Percentiles rank a stretch among this genome's conserved stretches.
Conservation (phyloP, 2,888 invertebrate species). For the Netelia virgata region DNA sequence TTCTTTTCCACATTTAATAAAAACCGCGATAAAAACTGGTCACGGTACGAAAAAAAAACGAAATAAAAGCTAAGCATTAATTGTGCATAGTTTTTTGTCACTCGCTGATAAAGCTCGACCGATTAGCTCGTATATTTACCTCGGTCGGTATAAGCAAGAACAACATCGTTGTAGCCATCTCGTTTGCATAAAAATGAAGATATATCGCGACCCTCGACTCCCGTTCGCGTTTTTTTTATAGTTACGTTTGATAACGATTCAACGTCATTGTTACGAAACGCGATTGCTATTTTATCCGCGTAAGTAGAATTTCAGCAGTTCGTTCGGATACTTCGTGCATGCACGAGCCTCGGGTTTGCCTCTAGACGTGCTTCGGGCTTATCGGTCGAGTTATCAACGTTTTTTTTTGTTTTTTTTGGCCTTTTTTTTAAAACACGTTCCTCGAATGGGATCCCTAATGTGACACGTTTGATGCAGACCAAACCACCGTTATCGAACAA, state of each 20-base stretch:
- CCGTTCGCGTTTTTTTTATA: constrained; percentile 8
- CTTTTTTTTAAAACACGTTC: neutral
- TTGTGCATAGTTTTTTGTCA: too few relatives aligned
- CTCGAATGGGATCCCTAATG: neutral
- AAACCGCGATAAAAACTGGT: too few relatives aligned
- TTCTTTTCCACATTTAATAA: too few relatives aligned
- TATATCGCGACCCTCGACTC: too few relatives aligned
- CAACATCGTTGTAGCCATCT: too few relatives aligned
- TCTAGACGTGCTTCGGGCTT: neutral
- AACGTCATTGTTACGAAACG: constrained; percentile 2
- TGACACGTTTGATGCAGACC: constrained; percentile 75
- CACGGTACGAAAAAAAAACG: too few relatives aligned
- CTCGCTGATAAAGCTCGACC: too few relatives aligned
- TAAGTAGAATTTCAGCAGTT: neutral
- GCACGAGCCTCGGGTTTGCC: constrained; percentile 1
- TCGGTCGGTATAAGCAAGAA: too few relatives aligned
- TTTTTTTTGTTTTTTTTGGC: too few relatives aligned
- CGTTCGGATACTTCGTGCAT: neutral
- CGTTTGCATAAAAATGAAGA: too few relatives aligned
- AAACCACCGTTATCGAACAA: constrained; percentile 86
- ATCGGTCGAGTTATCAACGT: neutral
- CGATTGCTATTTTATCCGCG: constrained; percentile 3
- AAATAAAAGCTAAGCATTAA: too few relatives aligned
- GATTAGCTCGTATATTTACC: too few relatives aligned
- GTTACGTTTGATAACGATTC: constrained; percentile 4